Conservation (phyloP, 2,888 invertebrate species). For the Drosophila seclusa region DNA sequence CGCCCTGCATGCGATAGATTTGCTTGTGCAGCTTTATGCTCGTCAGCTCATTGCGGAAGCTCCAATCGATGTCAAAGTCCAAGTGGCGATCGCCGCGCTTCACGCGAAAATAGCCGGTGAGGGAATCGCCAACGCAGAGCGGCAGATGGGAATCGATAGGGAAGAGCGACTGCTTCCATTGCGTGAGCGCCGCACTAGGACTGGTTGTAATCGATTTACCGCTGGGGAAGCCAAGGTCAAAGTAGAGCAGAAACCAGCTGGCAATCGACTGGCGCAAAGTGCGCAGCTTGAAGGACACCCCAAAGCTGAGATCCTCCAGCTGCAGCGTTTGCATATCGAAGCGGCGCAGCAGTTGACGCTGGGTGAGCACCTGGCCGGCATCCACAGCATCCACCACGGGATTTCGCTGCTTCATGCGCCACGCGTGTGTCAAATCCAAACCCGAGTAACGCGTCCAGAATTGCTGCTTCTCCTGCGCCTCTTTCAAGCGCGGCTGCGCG, state of each 20-base stretch:
- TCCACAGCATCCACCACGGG: conserved; percentile 27
- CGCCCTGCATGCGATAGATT: conserved; percentile 53
- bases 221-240: conserved; percentile 44
- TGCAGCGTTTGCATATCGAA: conserved; percentile 40
- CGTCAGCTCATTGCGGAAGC: conserved; percentile 31
- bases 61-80: conserved; percentile 58
- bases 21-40: conserved; percentile 34
- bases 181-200: conserved; percentile 35
- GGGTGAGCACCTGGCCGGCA: conserved; percentile 21
- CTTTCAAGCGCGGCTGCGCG: neutral
- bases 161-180: conserved; percentile 56
- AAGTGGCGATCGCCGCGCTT: conserved; percentile 20
- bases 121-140: conserved; percentile 18
- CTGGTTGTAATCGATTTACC: conserved; percentile 21
- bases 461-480: neutral
- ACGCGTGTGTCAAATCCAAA: conserved; percentile 32
- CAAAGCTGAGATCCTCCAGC: conserved; percentile 40
- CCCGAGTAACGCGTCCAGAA: conserved; percentile 38
- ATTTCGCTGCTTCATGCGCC: conserved; percentile 4
- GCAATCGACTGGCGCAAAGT: conserved; percentile 35
- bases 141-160: conserved; percentile 47
- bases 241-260: conserved; percentile 48
- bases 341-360: conserved; percentile 27
- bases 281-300: conserved; percentile 35
- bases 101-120: conserved; percentile 34